Evolutionary conservation across 2,888 invertebrate genomes (phyloP).

Genomic region (Ceramica pisi): DNA sequence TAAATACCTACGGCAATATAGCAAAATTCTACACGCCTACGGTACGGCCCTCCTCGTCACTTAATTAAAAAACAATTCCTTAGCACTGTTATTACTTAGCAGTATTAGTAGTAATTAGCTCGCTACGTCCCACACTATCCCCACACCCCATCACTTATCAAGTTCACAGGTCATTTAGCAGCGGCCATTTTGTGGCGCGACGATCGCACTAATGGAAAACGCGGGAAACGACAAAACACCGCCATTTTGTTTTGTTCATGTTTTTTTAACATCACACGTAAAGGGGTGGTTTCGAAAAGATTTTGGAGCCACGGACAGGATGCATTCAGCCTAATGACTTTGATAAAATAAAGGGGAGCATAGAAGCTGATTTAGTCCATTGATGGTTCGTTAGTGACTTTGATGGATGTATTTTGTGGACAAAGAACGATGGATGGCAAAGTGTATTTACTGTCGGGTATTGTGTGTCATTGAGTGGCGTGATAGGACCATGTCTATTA

Average conservation of each 20-base stretch:
- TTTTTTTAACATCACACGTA: slow-evolving; percentile 53
- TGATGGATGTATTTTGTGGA: slow-evolving; percentile 34
- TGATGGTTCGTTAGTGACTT: slow-evolving; percentile 3
- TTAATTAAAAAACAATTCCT: no score
- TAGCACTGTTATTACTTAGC: neutral
- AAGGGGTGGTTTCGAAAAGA: slow-evolving; percentile 48
- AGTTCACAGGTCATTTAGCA: slow-evolving; percentile 75
- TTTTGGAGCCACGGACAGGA: slow-evolving; percentile 39
- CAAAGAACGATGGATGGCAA: slow-evolving; percentile 23
- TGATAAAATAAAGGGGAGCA: slow-evolving; percentile 11
- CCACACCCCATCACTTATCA: slow-evolving; percentile 72
- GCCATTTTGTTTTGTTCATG: slow-evolving; percentile 65
- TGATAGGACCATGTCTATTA: neutral
- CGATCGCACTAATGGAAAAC: slow-evolving; percentile 71
- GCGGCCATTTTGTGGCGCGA: slow-evolving; percentile 66
- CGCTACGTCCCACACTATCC: slow-evolving; percentile 37
- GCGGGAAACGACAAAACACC: slow-evolving; percentile 71
- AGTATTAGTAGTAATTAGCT: slow-evolving; percentile 13
- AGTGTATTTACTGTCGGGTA: slow-evolving; percentile 20
- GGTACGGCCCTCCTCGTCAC: no score
- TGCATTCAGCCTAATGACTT: slow-evolving; percentile 38
- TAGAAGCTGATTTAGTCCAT: slow-evolving; percentile 5
- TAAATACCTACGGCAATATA: no score
- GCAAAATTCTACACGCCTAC: no score
- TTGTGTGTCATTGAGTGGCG: neutral